These are phyloP conservation scores for Agrotis segetum DNA, from an alignment of 2,888 invertebrate species.

Conservation along the genomic window DNA sequence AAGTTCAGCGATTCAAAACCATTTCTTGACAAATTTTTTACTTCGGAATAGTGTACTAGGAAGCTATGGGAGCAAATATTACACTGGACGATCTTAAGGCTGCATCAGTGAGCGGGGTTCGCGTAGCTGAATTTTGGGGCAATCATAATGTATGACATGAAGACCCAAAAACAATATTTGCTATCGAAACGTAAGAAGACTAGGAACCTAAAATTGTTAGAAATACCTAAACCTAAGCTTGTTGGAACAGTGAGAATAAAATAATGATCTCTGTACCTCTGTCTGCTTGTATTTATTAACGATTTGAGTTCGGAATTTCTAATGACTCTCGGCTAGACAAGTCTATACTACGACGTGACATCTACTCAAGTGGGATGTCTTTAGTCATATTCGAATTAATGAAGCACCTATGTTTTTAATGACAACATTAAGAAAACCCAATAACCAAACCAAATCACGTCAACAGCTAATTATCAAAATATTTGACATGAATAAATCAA, in stretches of 20 bases:
- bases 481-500: slow-evolving; percentile 66
- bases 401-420: not conserved
- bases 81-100: too few relatives aligned
- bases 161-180: too few relatives aligned
- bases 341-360: not conserved
- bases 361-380: not conserved
- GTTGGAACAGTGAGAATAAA: too few relatives aligned
- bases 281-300: not conserved
- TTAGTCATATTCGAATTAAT: not conserved
- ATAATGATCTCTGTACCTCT: too few relatives aligned
- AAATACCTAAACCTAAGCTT: too few relatives aligned
- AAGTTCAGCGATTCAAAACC: not conserved
- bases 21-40: not conserved
- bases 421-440: not conserved
- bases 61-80: not conserved
- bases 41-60: too few relatives aligned
- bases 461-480: slow-evolving; percentile 60
- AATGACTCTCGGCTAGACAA: not conserved
- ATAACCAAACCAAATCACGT: slow-evolving; percentile 40
- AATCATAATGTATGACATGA: too few relatives aligned
- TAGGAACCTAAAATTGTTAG: not conserved
- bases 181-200: too few relatives aligned
- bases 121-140: too few relatives aligned
- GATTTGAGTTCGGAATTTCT: not conserved
- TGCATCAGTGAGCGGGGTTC: too few relatives aligned